Conservation (phyloP, 2,797 vertebrate genomes). For the Channa striata region DNA sequence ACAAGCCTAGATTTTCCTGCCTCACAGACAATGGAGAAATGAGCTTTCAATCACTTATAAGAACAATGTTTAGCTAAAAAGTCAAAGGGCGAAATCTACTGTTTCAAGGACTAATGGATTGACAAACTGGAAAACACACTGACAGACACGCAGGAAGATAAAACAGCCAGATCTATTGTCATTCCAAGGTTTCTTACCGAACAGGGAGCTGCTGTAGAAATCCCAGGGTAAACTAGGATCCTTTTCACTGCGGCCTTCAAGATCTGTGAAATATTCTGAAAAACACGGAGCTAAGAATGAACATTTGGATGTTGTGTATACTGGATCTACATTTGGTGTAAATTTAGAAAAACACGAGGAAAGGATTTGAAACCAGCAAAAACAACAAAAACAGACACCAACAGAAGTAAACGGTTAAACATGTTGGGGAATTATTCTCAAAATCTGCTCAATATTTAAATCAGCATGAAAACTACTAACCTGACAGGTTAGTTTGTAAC, state of each 20-base stretch:
- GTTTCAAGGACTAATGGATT: not conserved
- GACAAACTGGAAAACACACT: not conserved
- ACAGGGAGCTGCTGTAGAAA: constrained; percentile 95
- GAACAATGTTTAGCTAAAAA: too few relatives aligned
- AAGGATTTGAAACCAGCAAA: not conserved
- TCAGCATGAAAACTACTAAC: too few relatives aligned
- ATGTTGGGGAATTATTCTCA: too few relatives aligned
- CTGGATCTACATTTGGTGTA: not conserved
- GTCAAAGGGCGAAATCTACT: too few relatives aligned
- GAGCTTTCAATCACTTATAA: too few relatives aligned
- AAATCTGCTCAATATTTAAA: too few relatives aligned
- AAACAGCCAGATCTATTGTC: not conserved
- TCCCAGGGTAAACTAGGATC: constrained; percentile 92
- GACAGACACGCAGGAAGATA: not conserved
- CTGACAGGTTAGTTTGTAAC: too few relatives aligned
- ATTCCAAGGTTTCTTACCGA: constrained; percentile 85
- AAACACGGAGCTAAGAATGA: not conserved
- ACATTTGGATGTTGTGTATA: not conserved
- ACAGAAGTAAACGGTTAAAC: too few relatives aligned
- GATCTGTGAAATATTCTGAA: constrained; percentile 94
- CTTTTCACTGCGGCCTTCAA: constrained; percentile 90
- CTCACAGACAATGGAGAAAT: too few relatives aligned
- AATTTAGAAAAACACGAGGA: not conserved
- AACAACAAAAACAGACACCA: too few relatives aligned
- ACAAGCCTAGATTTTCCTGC: constrained; percentile 16